A percentile compares a stretch with the other conserved stretches of the same genome.
Evolutionary conservation across 2,888 invertebrate genomes (phyloP).

Genomic region (Tiphia femorata): DNA sequence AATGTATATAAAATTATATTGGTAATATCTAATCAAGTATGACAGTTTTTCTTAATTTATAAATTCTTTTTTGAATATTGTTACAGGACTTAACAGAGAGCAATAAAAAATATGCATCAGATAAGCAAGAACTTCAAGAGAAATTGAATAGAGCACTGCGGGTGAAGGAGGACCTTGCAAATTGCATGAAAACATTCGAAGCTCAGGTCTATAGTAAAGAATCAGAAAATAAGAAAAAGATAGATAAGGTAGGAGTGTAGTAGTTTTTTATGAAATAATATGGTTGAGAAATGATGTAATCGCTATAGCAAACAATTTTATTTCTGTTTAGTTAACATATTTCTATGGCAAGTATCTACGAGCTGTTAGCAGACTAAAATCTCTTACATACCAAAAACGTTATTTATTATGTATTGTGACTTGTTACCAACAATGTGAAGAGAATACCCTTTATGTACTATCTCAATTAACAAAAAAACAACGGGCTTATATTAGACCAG

Average conservation of each 20-base stretch:
- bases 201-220: conserved; percentile 41
- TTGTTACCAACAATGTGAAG: conserved; percentile 72
- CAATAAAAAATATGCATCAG: conserved; percentile 46
- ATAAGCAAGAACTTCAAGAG: conserved; percentile 53
- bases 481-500: conserved; percentile 41
- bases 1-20: background rate
- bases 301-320: too few relatives aligned
- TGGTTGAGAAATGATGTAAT: too few relatives aligned
- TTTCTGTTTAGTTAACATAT: conserved; percentile 74
- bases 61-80: too few relatives aligned
- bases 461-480: conserved; percentile 67
- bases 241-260: conserved; percentile 22
- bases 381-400: conserved; percentile 90
- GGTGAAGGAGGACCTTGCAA: conserved; percentile 51
- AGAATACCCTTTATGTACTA: conserved; percentile 68
- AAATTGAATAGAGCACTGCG: conserved; percentile 50
- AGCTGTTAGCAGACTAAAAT: conserved; percentile 88
- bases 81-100: conserved; percentile 47
- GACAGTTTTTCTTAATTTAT: background rate
- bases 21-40: background rate
- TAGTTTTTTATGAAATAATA: background rate
- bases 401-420: conserved; percentile 81
- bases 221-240: background rate
- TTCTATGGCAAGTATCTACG: conserved; percentile 80
- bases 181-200: conserved; percentile 49